A percentile compares a stretch with the other conserved stretches of the same genome.
These are phyloP conservation scores for Rhopalosiphum nymphaeae DNA, from an alignment of 2,888 invertebrate genomes.

Conservation along the genomic window DNA sequence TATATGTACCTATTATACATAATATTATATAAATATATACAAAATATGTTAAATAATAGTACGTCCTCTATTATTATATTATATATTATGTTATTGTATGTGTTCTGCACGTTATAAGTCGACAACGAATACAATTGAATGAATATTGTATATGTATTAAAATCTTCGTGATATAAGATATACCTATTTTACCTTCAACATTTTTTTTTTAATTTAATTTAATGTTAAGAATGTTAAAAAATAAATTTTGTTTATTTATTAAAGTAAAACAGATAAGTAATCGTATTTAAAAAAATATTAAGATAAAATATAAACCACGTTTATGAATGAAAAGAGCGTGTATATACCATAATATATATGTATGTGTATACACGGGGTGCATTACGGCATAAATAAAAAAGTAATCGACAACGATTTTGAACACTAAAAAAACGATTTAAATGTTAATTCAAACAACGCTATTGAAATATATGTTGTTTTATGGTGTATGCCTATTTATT, in stretches of 20 bases:
- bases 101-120: background rate
- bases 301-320: background rate
- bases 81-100: background rate
- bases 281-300: background rate
- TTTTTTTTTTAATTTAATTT: background rate
- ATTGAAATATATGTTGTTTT: background rate
- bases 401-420: background rate
- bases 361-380: background rate
- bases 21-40: background rate
- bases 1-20: background rate
- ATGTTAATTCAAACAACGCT: slow-evolving; percentile 7
- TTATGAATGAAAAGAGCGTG: slow-evolving; percentile 8
- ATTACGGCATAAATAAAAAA: background rate
- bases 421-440: slow-evolving; percentile 25
- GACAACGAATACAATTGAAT: background rate
- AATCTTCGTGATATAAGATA: slow-evolving; percentile 8
- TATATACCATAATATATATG: background rate
- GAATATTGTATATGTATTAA: background rate
- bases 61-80: background rate
- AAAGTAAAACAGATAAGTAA: background rate
- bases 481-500: background rate
- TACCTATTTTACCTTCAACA: background rate
- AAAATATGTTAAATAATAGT: background rate
- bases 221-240: background rate
- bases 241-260: slow-evolving; percentile 14